These are phyloP conservation scores for Xestia c-nigrum DNA, from an alignment of 2,888 invertebrate species.

Conservation along the genomic window DNA sequence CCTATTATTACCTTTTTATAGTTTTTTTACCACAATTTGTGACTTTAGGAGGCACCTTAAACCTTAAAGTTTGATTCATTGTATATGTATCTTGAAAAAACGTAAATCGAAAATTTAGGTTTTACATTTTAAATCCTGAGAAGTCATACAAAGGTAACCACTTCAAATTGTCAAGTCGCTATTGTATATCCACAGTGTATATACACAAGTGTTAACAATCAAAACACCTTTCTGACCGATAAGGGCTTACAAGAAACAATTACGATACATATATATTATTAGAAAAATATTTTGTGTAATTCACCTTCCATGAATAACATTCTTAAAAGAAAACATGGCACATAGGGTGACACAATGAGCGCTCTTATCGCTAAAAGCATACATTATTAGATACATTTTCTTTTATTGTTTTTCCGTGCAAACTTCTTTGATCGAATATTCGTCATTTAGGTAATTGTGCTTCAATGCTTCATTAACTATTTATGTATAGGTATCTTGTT, in stretches of 20 bases:
- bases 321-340: too few species aligned
- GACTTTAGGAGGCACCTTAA: too few species aligned
- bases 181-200: neutral
- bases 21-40: too few species aligned
- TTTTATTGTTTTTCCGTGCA: constrained; percentile 14
- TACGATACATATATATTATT: neutral
- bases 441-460: neutral
- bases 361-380: too few species aligned
- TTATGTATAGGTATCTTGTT: neutral
- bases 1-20: too few species aligned
- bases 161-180: neutral
- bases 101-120: too few species aligned
- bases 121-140: too few species aligned
- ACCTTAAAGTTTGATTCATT: too few species aligned
- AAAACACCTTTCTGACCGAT: neutral
- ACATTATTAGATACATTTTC: neutral
- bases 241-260: constrained; percentile 3
- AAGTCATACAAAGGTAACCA: neutral
- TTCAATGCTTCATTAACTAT: neutral
- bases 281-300: too few species aligned
- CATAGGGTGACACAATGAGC: too few species aligned
- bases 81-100: too few species aligned
- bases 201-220: neutral
- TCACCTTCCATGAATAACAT: too few species aligned
- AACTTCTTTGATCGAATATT: neutral